Evolutionary conservation across 2,797 vertebrate genomes (phyloP).

Genomic region (Gymnothorax reevesii): DNA sequence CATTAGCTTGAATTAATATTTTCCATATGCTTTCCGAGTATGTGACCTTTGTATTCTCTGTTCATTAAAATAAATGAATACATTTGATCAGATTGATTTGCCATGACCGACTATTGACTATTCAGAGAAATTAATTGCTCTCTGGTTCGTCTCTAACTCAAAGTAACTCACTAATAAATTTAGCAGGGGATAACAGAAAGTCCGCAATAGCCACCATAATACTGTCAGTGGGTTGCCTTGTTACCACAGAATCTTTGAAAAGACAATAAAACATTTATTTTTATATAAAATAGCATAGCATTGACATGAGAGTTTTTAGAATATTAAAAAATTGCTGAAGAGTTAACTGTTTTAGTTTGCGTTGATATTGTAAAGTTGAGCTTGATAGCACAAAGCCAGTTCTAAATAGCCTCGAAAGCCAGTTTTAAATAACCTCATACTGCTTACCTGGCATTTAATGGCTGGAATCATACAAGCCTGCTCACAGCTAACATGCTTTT

Average conservation of each 20-base stretch:
- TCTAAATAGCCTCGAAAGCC: constrained; percentile 3
- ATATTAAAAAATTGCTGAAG: background rate
- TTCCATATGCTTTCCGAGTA: background rate
- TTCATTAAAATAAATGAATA: constrained; percentile 25
- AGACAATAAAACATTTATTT: background rate
- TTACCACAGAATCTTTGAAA: background rate
- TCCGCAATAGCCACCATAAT: constrained; percentile 1
- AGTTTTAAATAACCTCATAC: no score
- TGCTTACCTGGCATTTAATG: background rate
- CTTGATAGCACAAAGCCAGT: background rate
- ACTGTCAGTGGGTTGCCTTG: background rate
- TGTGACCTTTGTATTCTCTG: background rate
- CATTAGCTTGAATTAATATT: background rate
- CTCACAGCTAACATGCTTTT: background rate
- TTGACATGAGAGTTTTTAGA: background rate
- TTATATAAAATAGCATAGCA: background rate
- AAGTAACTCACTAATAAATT: constrained; percentile 24
- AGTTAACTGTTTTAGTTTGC: background rate
- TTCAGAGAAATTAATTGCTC: constrained; percentile 28
- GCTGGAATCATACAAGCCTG: background rate
- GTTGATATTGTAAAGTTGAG: background rate
- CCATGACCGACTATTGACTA: constrained; percentile 39
- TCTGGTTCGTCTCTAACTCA: constrained; percentile 31
- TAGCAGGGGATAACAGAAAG: constrained; percentile 14
- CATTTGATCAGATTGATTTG: constrained; percentile 28